Base-by-base conservation (phyloP, 1,140 invertebrate species). In the Bombus waltoni region DNA sequence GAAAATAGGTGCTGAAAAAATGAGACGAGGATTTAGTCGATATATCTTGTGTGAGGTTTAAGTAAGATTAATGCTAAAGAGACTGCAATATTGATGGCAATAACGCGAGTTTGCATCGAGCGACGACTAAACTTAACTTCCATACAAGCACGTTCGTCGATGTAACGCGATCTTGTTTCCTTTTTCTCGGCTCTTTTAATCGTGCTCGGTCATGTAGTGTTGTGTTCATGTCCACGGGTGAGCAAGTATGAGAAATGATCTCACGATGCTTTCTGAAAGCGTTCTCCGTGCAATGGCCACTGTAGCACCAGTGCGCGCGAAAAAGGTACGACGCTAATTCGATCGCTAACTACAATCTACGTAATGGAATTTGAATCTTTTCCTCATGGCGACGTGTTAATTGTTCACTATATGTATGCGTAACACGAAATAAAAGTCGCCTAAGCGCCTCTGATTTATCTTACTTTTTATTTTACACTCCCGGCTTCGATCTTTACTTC, bases 391-490 rank as follows among this genome's bases (percentile, higher is more conserved):
- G 76, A 77, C 47, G 35, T 32, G 65, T 74, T 44, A 73, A 74
- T 82, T 47, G 62, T 79, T 80, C 25, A n/a, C 88, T 89, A 83
- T 25, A 83, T 53, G 47, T 53, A 53, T 18, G 76, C 87, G 57
- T 71, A 70, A 82, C 68, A 59, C 75, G 76, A 88, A 89, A 83
- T 83, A 82, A 89, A 86, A 38, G 79, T 83, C 83, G 74, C 87
- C 79, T 81, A 88, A 73, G 74, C 83, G 79, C 74, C 44, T 82
- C 71, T 65, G 40, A 38, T 59, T 71, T 80, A 80, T 53, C 65
- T 66, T 68, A 88, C 59, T 65, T 53, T 47, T 38, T 70, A 47
- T 65, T 38, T 76, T 77, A 78, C 59, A 85, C 73, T 40, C 72
- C 77, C 66, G 66, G 22, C 10, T 47, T 65, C 53, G 40, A 42